Percentiles rank a stretch among this genome's conserved stretches.
phyloP scores from a whole-genome alignment of 2,113 vertebrate species.

The Globicephala melas region DNA sequence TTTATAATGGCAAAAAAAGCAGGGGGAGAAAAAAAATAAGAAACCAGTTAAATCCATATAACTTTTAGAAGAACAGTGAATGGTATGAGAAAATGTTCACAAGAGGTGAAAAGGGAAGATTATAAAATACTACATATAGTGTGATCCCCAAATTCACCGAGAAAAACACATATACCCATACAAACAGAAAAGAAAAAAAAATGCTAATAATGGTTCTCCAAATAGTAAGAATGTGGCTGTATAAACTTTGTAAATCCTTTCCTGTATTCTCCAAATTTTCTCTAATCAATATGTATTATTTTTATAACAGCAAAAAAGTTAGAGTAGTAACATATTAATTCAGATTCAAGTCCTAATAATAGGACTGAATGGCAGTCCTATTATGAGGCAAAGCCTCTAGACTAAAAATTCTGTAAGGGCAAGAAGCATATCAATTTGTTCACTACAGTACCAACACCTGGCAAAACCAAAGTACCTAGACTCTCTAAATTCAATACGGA shows the following conservation, averaged over 20 bases:
- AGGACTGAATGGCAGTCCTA: not conserved
- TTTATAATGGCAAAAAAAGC: not conserved
- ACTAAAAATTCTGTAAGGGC: not conserved
- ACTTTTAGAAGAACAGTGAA: not conserved
- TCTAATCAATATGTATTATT: not conserved
- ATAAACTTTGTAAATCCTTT: not conserved
- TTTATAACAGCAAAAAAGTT: not conserved
- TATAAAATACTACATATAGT: not conserved
- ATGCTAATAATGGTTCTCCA: not conserved
- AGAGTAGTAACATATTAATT: not conserved
- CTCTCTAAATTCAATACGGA: not conserved
- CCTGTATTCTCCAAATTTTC: not conserved
- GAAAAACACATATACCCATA: not conserved
- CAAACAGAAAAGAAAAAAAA: not conserved
- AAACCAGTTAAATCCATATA: not conserved
- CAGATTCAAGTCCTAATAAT: not conserved
- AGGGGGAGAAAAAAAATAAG: accelerated
- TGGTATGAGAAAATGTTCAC: not conserved
- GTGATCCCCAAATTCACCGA: not conserved
- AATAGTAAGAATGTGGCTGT: not conserved
- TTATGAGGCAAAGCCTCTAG: not conserved
- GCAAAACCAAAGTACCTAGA: not conserved
- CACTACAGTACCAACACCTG: not conserved
- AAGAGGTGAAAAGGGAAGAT: not conserved
- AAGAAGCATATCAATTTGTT: not conserved